phyloP scores from a whole-genome alignment of 2,797 vertebrate species.

The Lates japonicus region DNA sequence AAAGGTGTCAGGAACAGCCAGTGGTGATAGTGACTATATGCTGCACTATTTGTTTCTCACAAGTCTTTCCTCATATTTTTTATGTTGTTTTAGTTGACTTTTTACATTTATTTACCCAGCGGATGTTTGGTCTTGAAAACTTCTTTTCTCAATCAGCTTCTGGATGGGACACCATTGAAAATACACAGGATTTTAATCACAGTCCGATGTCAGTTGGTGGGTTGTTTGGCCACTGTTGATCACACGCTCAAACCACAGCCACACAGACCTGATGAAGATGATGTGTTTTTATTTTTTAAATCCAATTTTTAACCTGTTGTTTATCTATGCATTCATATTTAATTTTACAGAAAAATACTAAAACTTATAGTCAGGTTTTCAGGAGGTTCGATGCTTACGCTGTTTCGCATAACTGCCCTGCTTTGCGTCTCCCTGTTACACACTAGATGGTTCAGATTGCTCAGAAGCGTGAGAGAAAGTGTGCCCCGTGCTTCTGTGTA shows the following conservation, averaged over 20 bases:
- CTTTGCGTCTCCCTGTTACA: background rate
- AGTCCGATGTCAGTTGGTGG: no score
- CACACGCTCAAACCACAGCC: background rate
- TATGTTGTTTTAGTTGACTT: background rate
- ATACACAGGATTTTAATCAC: background rate
- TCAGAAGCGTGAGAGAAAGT: background rate
- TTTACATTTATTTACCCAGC: background rate
- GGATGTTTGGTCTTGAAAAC: background rate
- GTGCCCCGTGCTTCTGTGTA: background rate
- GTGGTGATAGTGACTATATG: background rate
- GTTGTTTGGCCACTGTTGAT: background rate
- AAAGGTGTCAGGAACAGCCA: conserved; percentile 19
- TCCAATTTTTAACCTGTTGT: no score
- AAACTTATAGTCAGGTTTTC: background rate
- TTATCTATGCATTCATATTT: background rate
- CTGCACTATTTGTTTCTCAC: background rate
- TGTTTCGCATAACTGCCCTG: no score
- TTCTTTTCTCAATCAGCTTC: background rate
- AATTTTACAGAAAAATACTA: background rate
- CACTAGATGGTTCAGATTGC: background rate
- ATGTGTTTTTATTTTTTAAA: no score
- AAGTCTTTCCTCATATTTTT: background rate
- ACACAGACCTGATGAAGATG: no score
- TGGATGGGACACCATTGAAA: no score
- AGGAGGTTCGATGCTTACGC: background rate